Evolutionary conservation across 2,113 vertebrate species (phyloP), one percentile per base, ranked within the genome.

Genomic region (Thunnus maccoyii): DNA sequence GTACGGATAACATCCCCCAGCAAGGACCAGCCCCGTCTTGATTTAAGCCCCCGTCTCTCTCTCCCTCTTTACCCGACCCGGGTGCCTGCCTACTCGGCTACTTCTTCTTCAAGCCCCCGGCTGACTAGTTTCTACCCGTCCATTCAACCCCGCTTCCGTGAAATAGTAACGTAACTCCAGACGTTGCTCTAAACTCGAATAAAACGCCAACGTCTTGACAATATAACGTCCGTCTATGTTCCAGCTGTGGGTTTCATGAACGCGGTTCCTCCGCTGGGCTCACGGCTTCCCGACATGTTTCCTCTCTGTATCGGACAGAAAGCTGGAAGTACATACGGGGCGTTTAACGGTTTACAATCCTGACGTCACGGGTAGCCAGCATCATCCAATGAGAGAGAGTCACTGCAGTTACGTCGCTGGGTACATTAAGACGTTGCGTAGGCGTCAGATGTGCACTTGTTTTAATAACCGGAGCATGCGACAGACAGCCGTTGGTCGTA

Each of bases 1-100:
- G 95, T 90, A 99, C 97, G 81, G 98, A 99, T 95, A 99, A 98
- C 98, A 99, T 99, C 71, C 91, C 95, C 90, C 63, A 67, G 60
- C 41, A 52, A 78, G 68, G 41, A 86, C 63, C 80, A 61, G 52
- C 57, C 54, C 76, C 63, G 74, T 81, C 67, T 70, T 36, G 55
- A 78, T 84, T 25, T 47, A 41, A 86, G 55, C 60, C 60, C 50
- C 51, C 27, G 80, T 17, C 86, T 20, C 50, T 27, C 63, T 20
- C 72, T 64, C 70, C 48, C 64, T 50, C 15, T 18, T 54, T 17
- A 3, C 36, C 52, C 80, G 41, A 15, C 15, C 61, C 64, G 58
- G 44, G 50, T 62, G 69, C 67, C 87, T 76, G 57, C 70, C 78
- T 76, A 27, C 17, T 50, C 27, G 82, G 63, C 72, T 72, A 12